Percentiles rank a stretch among this genome's conserved stretches.
These are phyloP conservation scores for Zosterops hypoxanthus DNA, from an alignment of 2,113 vertebrate genomes.

Conservation along the genomic window DNA sequence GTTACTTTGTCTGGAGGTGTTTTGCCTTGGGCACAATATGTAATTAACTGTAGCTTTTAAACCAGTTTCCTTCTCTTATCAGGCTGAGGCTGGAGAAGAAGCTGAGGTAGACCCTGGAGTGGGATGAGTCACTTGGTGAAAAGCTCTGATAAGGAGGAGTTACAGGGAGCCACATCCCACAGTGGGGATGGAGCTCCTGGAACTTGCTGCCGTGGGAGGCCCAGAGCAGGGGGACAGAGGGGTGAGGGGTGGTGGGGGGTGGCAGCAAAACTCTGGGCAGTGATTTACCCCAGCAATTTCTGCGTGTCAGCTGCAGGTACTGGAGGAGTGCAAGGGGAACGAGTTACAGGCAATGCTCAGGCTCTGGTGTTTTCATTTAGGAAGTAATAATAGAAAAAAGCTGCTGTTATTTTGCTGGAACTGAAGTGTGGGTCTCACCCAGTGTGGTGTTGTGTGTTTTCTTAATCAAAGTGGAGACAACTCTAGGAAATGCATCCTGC, in stretches of 20 bases:
- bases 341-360: background rate
- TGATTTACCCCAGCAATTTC: accelerated
- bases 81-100: background rate
- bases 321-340: background rate
- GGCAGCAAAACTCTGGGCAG: background rate
- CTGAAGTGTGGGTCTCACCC: accelerated
- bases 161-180: background rate
- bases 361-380: background rate
- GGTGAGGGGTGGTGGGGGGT: accelerated
- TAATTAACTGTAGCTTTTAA: background rate
- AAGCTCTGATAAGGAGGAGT: background rate
- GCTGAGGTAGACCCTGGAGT: background rate
- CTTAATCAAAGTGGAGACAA: background rate
- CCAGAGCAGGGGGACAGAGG: background rate
- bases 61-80: background rate
- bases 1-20: background rate
- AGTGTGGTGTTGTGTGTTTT: background rate
- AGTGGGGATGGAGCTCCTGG: background rate
- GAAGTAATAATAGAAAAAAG: background rate
- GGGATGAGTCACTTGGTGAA: background rate
- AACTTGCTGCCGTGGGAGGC: accelerated
- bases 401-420: background rate
- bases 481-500: background rate
- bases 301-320: accelerated
- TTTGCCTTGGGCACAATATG: background rate